Base-by-base conservation (phyloP, 2,797 vertebrate genomes). In the Pempheris klunzingeri region DNA sequence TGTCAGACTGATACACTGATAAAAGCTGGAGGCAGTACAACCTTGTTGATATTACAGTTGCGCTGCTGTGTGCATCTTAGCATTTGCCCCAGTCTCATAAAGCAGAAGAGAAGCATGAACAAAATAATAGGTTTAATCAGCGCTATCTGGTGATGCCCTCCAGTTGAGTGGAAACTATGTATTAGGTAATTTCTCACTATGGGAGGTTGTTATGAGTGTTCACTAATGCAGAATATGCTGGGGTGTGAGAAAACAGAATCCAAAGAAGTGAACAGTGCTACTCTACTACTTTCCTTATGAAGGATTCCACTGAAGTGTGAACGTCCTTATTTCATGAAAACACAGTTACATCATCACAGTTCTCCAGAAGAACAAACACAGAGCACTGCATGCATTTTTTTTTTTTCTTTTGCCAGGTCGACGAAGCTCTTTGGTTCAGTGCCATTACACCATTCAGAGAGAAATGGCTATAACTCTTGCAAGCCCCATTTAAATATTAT, bases 401-500 rank as follows among this genome's bases (percentile, higher is more conserved):
- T n/a, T 24, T n/a, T 3, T 11, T 8, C 7, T 26, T 34, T 30
- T 36, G 32, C 22, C 65, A 6, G 13, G 26, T 77, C 64, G 0
- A 52, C 34, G 38, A 14, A 34, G 30, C 36, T 67, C 24, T 80
- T 63, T 74, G 54, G 52, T 78, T 73, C 26, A 52, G 14, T 44
- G 71, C 50, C 73, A 78, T 77, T 60, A 54, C 49, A 61, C 50
- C 38, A 55, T 71, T 73, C 46, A 79, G 2, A 77, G n/a, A 59
- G 61, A 81, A 78, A 87, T 76, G 9, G 11, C 81, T 73, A 77
- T 76, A 80, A 80, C 75, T 80, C 58, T 65, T 61, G 61, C 59
- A 57, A 72, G 41, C 32, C 55, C 85, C 58, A 88, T 89, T 90
- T 90, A 83, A 90, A 90, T 89, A 82, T 77, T 72, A 90, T 88